These are phyloP conservation scores for Protaetia brevitarsis DNA, from an alignment of 1,140 invertebrate species.

Conservation along the genomic window DNA sequence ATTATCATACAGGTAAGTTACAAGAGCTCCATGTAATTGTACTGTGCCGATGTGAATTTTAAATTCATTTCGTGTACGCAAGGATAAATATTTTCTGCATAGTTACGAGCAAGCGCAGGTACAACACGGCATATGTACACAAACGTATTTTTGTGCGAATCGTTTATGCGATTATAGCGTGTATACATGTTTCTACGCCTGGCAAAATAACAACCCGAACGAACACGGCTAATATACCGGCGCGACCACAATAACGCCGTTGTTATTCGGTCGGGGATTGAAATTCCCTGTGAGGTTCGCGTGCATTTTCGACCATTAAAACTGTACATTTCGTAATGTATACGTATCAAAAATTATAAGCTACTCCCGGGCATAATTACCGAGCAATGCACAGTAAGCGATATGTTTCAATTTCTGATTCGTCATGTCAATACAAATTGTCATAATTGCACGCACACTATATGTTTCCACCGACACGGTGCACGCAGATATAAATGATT, in stretches of 20 bases:
- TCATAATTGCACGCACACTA: not conserved
- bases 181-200: not conserved
- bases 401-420: conserved; percentile 8
- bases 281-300: not conserved
- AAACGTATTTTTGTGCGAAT: not conserved
- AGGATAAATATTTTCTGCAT: not conserved
- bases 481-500: no score
- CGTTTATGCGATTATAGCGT: not conserved
- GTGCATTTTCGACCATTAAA: conserved; percentile 11
- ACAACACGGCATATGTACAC: not conserved
- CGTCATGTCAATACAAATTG: not conserved
- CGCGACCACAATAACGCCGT: not conserved
- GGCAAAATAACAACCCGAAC: not conserved
- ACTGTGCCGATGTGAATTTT: not conserved
- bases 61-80: not conserved
- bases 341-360: not conserved
- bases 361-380: not conserved
- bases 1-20: not conserved
- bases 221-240: not conserved
- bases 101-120: not conserved
- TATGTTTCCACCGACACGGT: no score
- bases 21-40: not conserved
- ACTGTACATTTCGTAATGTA: conserved; percentile 12
- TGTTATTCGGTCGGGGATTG: conserved; percentile 11
- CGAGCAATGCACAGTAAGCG: not conserved